phyloP scores from a whole-genome alignment of 2,113 vertebrate genomes.

The Poeciliopsis turrubarensis region DNA sequence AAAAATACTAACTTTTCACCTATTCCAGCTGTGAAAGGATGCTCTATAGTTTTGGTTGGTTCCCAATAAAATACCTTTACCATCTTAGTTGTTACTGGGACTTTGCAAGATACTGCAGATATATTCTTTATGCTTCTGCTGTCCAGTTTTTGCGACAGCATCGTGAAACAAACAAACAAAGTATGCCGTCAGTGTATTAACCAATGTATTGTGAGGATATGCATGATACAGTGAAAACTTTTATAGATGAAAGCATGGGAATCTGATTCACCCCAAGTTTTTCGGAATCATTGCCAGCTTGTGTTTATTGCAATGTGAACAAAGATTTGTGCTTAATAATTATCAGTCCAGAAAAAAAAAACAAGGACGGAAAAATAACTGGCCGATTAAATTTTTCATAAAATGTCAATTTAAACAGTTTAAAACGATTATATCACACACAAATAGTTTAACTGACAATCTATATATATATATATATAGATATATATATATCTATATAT shows the following conservation, averaged over 20 bases:
- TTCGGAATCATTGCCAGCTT: constrained; percentile 1
- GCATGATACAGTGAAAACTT: constrained; percentile 24
- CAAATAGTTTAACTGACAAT: not conserved
- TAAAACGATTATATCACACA: not conserved
- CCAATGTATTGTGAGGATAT: not conserved
- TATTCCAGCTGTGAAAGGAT: not conserved
- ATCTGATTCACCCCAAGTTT: constrained; percentile 4
- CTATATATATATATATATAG: not conserved
- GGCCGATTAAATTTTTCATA: not conserved
- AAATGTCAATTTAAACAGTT: not conserved
- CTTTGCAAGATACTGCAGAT: not conserved
- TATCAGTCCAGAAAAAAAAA: not conserved
- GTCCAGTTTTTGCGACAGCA: constrained; percentile 2
- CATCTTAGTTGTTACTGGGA: not conserved
- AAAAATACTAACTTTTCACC: not conserved
- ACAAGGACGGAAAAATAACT: constrained; percentile 4
- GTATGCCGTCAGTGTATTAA: constrained; percentile 12
- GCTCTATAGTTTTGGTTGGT: not conserved
- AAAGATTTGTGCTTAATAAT: constrained; percentile 18
- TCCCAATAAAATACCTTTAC: not conserved
- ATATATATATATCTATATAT: not conserved
- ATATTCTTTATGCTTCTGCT: not conserved
- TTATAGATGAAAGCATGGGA: not conserved
- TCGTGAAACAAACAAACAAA: not conserved
- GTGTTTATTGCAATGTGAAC: constrained; percentile 43